Evolutionary conservation across 1,140 invertebrate genomes (phyloP).

Genomic region (Patella vulgata): DNA sequence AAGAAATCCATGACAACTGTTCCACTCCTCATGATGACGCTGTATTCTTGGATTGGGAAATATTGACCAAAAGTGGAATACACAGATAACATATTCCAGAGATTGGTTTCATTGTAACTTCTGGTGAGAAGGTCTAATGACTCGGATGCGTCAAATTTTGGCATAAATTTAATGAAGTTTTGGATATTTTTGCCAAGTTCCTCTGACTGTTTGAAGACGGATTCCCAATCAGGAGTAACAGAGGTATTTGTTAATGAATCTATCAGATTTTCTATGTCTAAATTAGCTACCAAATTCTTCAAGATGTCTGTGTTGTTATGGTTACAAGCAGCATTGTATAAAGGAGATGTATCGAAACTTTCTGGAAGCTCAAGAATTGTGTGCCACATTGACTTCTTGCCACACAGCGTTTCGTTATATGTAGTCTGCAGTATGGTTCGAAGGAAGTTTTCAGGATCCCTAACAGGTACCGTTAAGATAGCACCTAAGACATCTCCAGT

Average conservation of each 20-base stretch:
- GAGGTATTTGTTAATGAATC: constrained; percentile 11
- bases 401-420: constrained; percentile 1
- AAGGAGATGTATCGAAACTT: constrained; percentile 15
- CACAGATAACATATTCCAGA: constrained; percentile 13
- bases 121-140: not conserved
- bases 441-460: constrained; percentile 23
- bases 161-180: constrained; percentile 14
- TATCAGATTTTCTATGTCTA: constrained; percentile 20
- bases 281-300: constrained; percentile 5
- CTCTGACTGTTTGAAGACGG: constrained; percentile 18
- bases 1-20: constrained; percentile 12
- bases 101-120: constrained; percentile 7
- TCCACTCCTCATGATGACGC: not conserved
- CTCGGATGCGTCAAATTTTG: constrained; percentile 13
- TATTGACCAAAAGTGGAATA: constrained; percentile 3
- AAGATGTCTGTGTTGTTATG: constrained; percentile 7
- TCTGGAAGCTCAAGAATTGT: constrained; percentile 13
- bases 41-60: not conserved
- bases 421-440: constrained; percentile 15
- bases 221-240: constrained; percentile 25
- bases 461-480: constrained; percentile 28
- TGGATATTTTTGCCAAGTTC: constrained; percentile 18
- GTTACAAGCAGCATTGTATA: constrained; percentile 18
- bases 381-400: not conserved
- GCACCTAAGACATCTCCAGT: constrained; percentile 16